Conservation (phyloP, 2,797 vertebrate genomes). For the Sternarchorhynchus goeldii region DNA sequence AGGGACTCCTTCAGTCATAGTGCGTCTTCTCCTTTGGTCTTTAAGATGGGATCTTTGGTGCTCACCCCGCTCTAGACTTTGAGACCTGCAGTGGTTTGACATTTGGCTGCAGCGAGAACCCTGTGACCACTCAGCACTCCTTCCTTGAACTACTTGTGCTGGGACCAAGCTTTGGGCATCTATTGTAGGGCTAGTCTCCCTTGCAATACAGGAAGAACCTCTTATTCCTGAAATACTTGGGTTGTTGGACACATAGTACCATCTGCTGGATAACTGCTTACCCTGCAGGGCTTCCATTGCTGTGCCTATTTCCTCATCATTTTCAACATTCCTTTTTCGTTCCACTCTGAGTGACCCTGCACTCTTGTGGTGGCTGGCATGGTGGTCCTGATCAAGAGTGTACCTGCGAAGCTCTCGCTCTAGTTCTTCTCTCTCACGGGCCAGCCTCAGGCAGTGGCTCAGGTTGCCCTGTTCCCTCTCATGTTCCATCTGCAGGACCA, state of each 20-base stretch:
- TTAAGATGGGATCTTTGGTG: conserved; percentile 34
- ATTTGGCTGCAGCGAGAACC: conserved; percentile 33
- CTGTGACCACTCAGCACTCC: conserved; percentile 13
- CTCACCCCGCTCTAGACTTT: conserved; percentile 52
- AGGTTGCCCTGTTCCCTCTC: conserved; percentile 78
- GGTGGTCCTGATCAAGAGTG: conserved; percentile 56
- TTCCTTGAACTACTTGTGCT: conserved; percentile 21
- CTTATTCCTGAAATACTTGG: conserved; percentile 48
- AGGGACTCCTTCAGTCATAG: conserved; percentile 55
- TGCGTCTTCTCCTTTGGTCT: conserved; percentile 46
- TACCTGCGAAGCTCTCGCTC: conserved; percentile 73
- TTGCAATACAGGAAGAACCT: conserved; percentile 62
- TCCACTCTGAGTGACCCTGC: conserved; percentile 29
- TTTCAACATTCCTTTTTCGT: conserved; percentile 6
- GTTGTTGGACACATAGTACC: conserved; percentile 46
- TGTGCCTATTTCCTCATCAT: conserved; percentile 40
- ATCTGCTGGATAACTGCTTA: conserved; percentile 48
- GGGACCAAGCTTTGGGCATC: conserved; percentile 58
- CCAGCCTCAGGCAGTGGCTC: conserved; percentile 74
- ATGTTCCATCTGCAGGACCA: conserved; percentile 83
- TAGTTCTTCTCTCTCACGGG: conserved; percentile 75
- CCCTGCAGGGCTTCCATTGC: conserved; percentile 63
- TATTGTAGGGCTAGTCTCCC: conserved; percentile 60
- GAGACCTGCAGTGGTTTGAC: conserved; percentile 43
- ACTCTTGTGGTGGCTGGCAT: conserved; percentile 33